Base-by-base conservation (phyloP, 2,888 invertebrate genomes). In the Xanthorhoe spadicearia region DNA sequence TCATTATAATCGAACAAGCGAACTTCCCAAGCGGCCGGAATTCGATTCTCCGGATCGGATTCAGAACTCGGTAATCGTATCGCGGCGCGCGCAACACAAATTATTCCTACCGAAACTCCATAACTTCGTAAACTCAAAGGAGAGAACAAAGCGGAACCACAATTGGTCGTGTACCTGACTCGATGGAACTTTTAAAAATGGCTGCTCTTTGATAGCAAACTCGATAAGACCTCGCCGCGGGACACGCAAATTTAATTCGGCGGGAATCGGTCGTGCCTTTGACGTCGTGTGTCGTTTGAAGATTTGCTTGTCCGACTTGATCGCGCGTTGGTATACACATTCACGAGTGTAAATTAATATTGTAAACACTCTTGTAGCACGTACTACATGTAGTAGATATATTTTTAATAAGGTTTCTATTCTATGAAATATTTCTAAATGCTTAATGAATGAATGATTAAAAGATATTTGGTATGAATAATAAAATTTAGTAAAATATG, bases 241-340 rank as follows among this genome's bases (percentile, higher is more conserved):
- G 92, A 92, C 90, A 92, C 89, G 90, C 86, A 92, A 92, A 93
- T 91, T 86, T 84, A 90, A 92, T 92, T 92, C 49, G 88, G 87
- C 75, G 74, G 83, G 90, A 91, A 90, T 90, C 88, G 89, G 84
- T 89, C 86, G 85, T 85, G 87, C 88, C 91, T 92, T 92, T 92
- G 92, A 92, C 88, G 87, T 82, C 72, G 78, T 76, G 78, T 76
- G 79, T 17, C 85, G 83, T 85, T 84, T 84, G 84, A 83, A 85
- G 79, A 82, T 84, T 82, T 80, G 83, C 82, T 84, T 87, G 85
- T 85, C 68, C 69, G 72, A 70, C 68, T 67, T 68, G 63, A 62
- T 73, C 67, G 70, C 60, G 62, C 74, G 59, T 49, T 72, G 62
- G 64, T 38, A 67, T 67, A 72, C 6, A 7, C 32, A 32, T 23